Base-by-base conservation (phyloP, 2,888 invertebrate species). In the Philereme transversata region DNA sequence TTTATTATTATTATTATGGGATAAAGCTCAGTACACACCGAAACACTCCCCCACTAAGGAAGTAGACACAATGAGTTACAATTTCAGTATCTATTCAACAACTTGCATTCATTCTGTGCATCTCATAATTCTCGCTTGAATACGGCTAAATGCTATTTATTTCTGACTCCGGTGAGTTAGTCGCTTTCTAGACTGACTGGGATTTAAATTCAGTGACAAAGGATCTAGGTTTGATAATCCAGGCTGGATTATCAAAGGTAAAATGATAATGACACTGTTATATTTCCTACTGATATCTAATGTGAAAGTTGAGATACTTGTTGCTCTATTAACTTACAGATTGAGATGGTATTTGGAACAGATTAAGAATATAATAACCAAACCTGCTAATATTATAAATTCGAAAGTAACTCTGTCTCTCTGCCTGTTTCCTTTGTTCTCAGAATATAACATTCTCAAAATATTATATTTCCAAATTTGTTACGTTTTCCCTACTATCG, bases 81-180 rank as follows among this genome's bases (percentile, higher is more conserved):
- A 60, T 62, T 54, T 45, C 52, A 9, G 46, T 56, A 52, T 40
- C 53, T 48, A 51, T 55, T 48, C 47, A 52, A 56, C 63, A 53
- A 47, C 35, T 57, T 44, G 6, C 8, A 40, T 40, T 50, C 38
- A 50, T 50, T 50, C 56, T 45, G 10, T 10, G 48, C 56, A 51
- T 41, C 35, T 65, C 65, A 60, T 65, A 69, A 69, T 50, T 69
- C 61, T 53, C 11, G 7, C 33, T 22, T 50, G 60, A 69, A 69
- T 69, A 46, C 59, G 38, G 36, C 52, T 60, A 57, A 69, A 57
- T 52, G 60, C 60, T 69, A 65, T 65, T 65, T 69, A 69, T 69
- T 59, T 53, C 57, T 35, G 53, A 52, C 61, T 58, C 22, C 57
- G 59, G 54, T 67, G 64, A 67, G 64, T 64, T 66, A 64, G 47